Conservation (phyloP, 2,113 vertebrate species). For the Gracilinanus agilis region DNA sequence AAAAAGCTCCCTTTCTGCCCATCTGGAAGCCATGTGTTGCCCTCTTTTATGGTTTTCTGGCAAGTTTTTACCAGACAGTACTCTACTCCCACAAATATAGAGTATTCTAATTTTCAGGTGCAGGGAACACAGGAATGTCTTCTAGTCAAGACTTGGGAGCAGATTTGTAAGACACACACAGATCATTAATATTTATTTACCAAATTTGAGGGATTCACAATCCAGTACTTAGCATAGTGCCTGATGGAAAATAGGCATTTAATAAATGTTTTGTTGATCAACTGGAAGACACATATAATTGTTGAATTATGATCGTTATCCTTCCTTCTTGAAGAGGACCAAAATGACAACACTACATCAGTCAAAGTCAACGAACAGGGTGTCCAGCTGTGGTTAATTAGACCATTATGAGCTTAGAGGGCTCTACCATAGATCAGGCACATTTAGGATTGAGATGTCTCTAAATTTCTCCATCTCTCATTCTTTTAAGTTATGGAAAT, state of each 20-base stretch:
- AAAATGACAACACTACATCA: too few species aligned
- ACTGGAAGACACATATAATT: background rate
- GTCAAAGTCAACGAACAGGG: too few species aligned
- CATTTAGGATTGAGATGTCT: too few species aligned
- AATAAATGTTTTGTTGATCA: background rate
- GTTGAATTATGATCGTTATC: background rate
- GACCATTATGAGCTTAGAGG: too few species aligned
- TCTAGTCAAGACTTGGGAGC: background rate
- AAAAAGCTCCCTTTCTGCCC: background rate
- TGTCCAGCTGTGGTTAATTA: too few species aligned
- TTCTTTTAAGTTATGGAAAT: too few species aligned
- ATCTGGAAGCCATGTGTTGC: background rate
- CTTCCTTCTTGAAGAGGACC: too few species aligned
- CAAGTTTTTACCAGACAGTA: background rate
- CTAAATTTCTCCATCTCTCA: too few species aligned
- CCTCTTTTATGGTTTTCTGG: background rate
- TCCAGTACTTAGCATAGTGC: background rate
- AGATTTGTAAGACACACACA: background rate
- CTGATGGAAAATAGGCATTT: background rate
- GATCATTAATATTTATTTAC: background rate
- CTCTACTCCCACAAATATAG: background rate
- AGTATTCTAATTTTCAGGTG: background rate
- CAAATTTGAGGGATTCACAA: background rate
- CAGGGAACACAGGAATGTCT: background rate
- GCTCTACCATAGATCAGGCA: too few species aligned